Conservation (phyloP, 2,113 vertebrate genomes). For the Chlorodrepanis virens region DNA sequence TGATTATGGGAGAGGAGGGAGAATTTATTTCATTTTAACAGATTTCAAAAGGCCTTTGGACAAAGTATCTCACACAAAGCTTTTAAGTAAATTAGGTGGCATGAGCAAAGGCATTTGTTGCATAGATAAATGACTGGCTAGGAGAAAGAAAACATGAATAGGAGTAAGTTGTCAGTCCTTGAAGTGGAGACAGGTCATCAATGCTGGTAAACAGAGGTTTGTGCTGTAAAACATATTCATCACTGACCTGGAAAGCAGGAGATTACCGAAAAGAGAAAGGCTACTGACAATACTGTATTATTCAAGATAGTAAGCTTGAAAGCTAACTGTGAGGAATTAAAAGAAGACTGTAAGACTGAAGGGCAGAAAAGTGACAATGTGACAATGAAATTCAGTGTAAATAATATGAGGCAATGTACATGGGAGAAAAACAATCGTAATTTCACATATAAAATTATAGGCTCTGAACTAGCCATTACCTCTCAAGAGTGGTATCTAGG, state of each 20-base stretch:
- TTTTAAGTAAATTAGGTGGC: slow-evolving; percentile 31
- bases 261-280: not conserved
- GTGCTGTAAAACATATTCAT: not conserved
- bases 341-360: not conserved
- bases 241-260: not conserved
- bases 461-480: not conserved
- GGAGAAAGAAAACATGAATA: not conserved
- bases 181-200: not conserved
- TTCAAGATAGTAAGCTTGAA: not conserved
- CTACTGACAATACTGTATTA: not conserved
- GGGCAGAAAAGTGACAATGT: not conserved
- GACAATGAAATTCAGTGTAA: not conserved
- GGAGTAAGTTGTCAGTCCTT: not conserved
- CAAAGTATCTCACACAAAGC: not conserved
- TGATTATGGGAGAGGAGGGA: not conserved
- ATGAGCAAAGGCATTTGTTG: not conserved
- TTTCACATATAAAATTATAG: slow-evolving; percentile 3
- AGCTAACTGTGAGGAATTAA: not conserved
- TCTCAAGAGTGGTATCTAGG: not conserved
- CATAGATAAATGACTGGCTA: not conserved
- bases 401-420: not conserved
- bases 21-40: not conserved
- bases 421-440: not conserved
- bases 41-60: not conserved
- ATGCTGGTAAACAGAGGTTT: not conserved